phyloP scores from a whole-genome alignment of 2,113 vertebrate genomes.

The Ceyx cyanopectus region DNA sequence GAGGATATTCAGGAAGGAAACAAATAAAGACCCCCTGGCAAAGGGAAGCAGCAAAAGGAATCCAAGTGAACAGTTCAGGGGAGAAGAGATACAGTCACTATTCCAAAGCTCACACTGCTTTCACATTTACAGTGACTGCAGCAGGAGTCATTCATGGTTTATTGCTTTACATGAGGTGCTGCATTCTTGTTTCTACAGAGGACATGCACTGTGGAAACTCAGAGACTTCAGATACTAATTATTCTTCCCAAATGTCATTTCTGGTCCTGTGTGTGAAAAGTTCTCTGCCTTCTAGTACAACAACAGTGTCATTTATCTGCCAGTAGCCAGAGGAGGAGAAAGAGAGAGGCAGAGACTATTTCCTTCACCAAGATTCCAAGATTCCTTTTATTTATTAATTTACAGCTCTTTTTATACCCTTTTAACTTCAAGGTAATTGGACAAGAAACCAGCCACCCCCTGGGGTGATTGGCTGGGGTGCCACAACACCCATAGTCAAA shows the following conservation, averaged over 20 bases:
- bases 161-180: background rate
- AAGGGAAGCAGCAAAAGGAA: background rate
- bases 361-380: too few species aligned
- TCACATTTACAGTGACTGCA: background rate
- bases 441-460: too few species aligned
- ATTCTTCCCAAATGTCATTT: background rate
- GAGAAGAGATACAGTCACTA: background rate
- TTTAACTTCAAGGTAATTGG: too few species aligned
- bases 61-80: background rate
- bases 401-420: too few species aligned
- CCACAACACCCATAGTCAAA: too few species aligned
- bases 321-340: too few species aligned
- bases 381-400: too few species aligned
- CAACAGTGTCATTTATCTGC: background rate
- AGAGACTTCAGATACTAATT: background rate
- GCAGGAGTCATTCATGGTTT: background rate
- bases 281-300: background rate
- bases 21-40: background rate
- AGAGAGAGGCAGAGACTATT: too few species aligned
- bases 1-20: conserved; percentile 5
- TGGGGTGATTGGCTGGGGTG: too few species aligned
- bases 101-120: background rate
- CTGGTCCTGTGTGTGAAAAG: background rate
- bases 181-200: background rate
- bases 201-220: background rate